Conservation (phyloP, 2,888 invertebrate genomes). For the Julus scanicus region DNA sequence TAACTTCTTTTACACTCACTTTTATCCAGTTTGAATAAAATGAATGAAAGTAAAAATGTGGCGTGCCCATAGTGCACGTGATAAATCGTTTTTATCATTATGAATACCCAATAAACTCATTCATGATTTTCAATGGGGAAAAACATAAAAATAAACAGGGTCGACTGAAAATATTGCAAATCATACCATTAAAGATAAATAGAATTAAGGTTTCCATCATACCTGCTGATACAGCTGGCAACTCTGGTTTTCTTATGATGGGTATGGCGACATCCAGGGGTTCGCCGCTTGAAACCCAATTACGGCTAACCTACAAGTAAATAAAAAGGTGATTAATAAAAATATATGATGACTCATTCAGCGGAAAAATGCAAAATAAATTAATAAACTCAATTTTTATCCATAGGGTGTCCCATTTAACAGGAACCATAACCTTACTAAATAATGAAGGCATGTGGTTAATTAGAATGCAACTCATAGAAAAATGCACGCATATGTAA, state of each 20-base stretch:
- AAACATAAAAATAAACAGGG: background rate
- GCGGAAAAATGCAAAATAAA: background rate
- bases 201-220: background rate
- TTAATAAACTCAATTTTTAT: background rate
- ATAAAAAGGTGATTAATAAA: background rate
- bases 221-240: conserved; percentile 52
- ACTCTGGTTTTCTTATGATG: conserved; percentile 22
- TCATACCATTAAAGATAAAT: conserved; percentile 45
- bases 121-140: background rate
- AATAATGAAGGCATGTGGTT: too few relatives aligned
- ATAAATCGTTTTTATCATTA: conserved; percentile 18
- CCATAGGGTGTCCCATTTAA: background rate
- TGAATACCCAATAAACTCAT: background rate
- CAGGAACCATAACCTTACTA: too few relatives aligned
- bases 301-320: conserved; percentile 46
- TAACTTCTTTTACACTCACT: background rate
- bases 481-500: too few relatives aligned
- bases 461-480: too few relatives aligned
- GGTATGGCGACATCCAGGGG: conserved; percentile 48
- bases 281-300: conserved; percentile 50
- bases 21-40: background rate
- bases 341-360: background rate
- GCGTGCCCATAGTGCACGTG: conserved; percentile 11
- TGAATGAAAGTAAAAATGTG: background rate
- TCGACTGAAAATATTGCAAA: background rate